Evolutionary conservation across 1,140 invertebrate genomes (phyloP), one percentile per base, ranked within the genome.

Genomic region (Himalopsyche phryganea): DNA sequence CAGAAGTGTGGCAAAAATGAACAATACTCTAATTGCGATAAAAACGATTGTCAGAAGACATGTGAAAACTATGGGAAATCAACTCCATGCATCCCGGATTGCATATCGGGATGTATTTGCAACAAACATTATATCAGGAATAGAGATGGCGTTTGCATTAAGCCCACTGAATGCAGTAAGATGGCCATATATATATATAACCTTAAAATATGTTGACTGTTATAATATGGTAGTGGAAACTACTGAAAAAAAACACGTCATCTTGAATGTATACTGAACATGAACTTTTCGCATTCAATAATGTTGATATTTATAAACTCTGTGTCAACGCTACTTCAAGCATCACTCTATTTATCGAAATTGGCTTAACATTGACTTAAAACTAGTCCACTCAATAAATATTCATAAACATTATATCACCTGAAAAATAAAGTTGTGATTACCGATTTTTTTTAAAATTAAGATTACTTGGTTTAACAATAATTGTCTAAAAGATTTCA

Each of bases 31-130:
- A 35, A 52, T 11, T 61, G 60, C 23, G 60, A 28, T 9, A 57
- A 57, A 14, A 46, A 61, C 20, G 42, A 42, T 0, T 61, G 60
- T 46, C 49, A 55, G 36, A 52, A 32, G 14, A 56, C 50, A 33
- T 61, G 60, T 23, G 14, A 38, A 6, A 57, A 53, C 6, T 46
- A 44, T 36, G 56, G 49, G 11, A 15, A 15, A 13, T 20, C 15
- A 14, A 13, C 50, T n/a, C 38, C 54, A 7, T 55, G 52, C 45
- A 10, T 23, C 10, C 49, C 54, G 1, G 41, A 28, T n/a, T 61
- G 60, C 20, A 57, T 28, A 15, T 50, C 60, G 1, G 60, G 60
- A n/a, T 61, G 60, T 36, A 52, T 61, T 15, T 61, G 60, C 19
- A 38, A 57, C 33, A 28, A 40, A 1, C 49, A 45, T 11, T 61